phyloP scores from a whole-genome alignment of 2,113 vertebrate species.

The Sinocyclocheilus maitianheensis region DNA sequence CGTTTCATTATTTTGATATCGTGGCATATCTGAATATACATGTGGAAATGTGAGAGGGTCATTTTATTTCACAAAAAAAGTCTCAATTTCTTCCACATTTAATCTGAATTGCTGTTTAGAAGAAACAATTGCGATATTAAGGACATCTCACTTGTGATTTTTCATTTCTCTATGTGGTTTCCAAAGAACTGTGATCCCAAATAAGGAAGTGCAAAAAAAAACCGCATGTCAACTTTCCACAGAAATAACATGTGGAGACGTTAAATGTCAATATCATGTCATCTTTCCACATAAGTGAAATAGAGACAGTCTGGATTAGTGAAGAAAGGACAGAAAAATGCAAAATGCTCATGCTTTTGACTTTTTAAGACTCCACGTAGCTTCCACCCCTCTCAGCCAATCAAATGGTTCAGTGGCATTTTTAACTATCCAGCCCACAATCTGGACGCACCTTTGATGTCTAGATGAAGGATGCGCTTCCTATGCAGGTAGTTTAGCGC shows the following conservation, averaged over 20 bases:
- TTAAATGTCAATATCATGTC: slow-evolving; percentile 2
- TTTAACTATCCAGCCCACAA: background rate
- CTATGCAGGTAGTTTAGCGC: slow-evolving; percentile 86
- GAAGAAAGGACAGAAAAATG: background rate
- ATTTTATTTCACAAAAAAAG: background rate
- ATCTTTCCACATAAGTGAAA: background rate
- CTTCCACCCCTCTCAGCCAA: background rate
- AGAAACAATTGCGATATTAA: background rate
- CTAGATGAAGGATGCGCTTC: slow-evolving; percentile 85
- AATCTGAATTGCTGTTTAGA: background rate
- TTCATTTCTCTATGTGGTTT: background rate
- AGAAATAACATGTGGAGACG: background rate
- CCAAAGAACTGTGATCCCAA: slow-evolving; percentile 9
- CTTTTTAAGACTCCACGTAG: background rate
- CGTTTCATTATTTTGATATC: background rate
- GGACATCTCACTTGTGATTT: background rate
- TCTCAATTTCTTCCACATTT: background rate
- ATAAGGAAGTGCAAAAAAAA: slow-evolving; percentile 8
- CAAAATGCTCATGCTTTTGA: background rate
- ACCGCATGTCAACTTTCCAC: background rate
- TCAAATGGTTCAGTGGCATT: background rate
- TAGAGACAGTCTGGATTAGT: background rate
- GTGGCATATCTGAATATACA: background rate
- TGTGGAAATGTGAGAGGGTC: background rate
- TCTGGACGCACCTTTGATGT: slow-evolving; percentile 86